These are phyloP conservation scores for Homarus gammarus DNA, from an alignment of 2,888 invertebrate genomes.

Conservation along the genomic window DNA sequence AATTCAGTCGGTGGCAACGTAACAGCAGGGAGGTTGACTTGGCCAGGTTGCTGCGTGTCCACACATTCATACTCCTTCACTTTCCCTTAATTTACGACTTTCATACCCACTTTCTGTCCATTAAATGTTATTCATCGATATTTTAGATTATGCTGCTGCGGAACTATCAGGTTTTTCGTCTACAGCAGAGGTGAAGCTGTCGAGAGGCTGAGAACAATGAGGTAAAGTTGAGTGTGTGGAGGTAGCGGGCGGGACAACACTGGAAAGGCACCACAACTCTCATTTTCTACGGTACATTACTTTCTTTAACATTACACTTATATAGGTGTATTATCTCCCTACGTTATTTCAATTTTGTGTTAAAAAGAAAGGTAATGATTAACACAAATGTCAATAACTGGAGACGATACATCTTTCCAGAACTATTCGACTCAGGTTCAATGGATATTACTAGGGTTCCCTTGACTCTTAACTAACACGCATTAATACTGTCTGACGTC, in stretches of 20 bases:
- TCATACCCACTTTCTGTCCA: neutral
- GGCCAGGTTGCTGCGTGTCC: slow-evolving; percentile 8
- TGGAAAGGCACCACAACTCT: neutral
- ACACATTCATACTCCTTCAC: neutral
- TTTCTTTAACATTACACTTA: neutral
- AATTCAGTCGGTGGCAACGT: slow-evolving; percentile 26
- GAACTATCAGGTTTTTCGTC: too few relatives aligned
- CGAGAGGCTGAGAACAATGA: neutral
- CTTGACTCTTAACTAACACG: neutral
- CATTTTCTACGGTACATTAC: neutral
- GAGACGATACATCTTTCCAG: slow-evolving; percentile 43
- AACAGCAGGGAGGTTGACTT: slow-evolving; percentile 28
- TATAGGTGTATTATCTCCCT: neutral
- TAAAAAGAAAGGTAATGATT: neutral
- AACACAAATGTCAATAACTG: slow-evolving; percentile 17
- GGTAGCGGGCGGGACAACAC: neutral
- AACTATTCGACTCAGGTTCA: slow-evolving; percentile 37
- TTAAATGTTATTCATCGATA: too few relatives aligned
- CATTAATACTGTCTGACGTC: neutral
- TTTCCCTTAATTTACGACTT: neutral
- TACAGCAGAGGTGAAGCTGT: too few relatives aligned
- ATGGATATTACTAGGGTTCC: slow-evolving; percentile 24
- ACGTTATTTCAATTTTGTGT: neutral
- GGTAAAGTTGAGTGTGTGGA: too few relatives aligned
- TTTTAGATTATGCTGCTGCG: too few relatives aligned